Conservation (phyloP, 2,888 invertebrate species). For the Thymelicus sylvestris region DNA sequence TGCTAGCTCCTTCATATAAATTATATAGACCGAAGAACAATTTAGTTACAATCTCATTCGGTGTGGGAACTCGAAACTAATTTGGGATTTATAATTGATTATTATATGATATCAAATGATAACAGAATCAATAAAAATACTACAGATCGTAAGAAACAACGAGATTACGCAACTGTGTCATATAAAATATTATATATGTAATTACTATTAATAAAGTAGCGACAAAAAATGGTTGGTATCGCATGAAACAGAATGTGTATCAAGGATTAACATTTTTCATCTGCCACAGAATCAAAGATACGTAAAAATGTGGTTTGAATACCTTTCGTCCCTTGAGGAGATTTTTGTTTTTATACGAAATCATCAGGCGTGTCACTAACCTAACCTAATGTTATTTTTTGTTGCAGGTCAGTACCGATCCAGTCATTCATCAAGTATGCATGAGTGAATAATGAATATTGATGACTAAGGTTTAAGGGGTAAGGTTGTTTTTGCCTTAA, state of each 20-base stretch:
- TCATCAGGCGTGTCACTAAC: constrained; percentile 3
- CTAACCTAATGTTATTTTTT: background rate
- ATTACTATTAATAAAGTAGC: no score
- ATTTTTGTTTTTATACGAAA: background rate
- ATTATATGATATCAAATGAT: no score
- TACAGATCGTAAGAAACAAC: no score
- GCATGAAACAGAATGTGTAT: background rate
- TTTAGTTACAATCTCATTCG: no score
- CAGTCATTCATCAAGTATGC: background rate
- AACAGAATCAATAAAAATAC: no score
- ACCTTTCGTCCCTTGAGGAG: background rate
- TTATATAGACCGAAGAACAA: no score
- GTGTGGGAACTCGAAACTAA: no score
- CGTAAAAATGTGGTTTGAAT: constrained; percentile 3
- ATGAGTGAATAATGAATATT: background rate
- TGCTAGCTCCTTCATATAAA: no score
- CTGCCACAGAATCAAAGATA: background rate
- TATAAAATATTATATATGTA: no score
- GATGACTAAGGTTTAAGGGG: background rate
- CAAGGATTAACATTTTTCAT: constrained; percentile 3
- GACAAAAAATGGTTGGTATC: no score
- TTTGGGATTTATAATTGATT: no score
- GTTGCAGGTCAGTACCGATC: constrained; percentile 15
- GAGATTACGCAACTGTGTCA: no score
- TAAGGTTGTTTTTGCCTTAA: constrained; percentile 2